Percentiles rank a stretch among this genome's conserved stretches.
Evolutionary conservation across 64 coral and sea anemone species (phyloP).

Genomic region (Hydrozoanthus tunicans): DNA sequence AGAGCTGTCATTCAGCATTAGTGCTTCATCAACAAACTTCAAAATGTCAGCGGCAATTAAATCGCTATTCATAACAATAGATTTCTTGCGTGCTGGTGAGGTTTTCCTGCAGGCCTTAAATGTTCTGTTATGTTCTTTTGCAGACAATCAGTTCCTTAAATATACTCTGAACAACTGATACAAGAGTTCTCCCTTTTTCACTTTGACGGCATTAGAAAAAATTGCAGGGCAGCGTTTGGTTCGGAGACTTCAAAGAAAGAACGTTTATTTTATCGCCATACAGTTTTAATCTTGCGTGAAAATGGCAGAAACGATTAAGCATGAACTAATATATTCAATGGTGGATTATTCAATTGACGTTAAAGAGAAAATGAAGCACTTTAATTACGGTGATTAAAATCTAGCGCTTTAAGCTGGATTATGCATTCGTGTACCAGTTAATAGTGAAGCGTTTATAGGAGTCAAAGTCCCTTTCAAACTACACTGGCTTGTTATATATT

Average conservation of each 20-base stretch:
- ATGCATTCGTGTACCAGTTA: background rate
- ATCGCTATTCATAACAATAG: background rate
- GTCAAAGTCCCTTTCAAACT: background rate
- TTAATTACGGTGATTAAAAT: background rate
- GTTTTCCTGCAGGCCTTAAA: background rate
- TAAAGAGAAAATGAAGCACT: background rate
- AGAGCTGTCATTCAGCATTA: too few species aligned
- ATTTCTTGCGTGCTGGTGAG: background rate
- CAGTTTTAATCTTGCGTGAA: background rate
- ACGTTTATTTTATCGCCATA: background rate
- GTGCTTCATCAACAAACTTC: too few species aligned
- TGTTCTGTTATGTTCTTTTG: background rate
- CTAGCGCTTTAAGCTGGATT: too few species aligned
- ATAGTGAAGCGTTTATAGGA: background rate
- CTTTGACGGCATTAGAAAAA: background rate
- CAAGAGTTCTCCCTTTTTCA: background rate
- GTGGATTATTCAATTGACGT: background rate
- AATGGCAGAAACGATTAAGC: conserved; percentile 11
- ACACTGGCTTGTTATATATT: too few species aligned
- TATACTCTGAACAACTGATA: background rate
- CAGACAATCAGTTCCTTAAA: background rate
- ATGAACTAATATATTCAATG: background rate
- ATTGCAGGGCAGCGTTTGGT: background rate
- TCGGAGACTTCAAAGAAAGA: background rate
- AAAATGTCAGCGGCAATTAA: background rate